Conservation (phyloP, 2,797 vertebrate genomes). For the Parauchenoglanis punctatus region DNA sequence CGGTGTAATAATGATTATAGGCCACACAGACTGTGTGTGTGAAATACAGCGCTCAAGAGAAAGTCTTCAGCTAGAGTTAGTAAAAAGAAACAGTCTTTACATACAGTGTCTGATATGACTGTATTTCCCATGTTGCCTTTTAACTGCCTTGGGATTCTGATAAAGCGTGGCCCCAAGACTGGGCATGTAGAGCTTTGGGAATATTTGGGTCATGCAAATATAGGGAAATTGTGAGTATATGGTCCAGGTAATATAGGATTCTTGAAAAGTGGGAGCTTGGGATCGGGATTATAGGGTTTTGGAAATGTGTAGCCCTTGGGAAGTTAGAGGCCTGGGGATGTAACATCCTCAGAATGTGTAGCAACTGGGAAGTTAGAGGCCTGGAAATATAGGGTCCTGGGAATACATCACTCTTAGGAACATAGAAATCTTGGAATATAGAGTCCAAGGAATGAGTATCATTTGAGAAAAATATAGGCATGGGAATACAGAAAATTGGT, state of each 20-base stretch:
- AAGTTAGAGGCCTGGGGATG: not conserved
- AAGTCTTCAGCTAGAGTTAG: not conserved
- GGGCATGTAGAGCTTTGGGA: too few relatives aligned
- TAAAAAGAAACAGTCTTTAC: not conserved
- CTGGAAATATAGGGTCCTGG: not conserved
- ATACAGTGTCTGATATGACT: not conserved
- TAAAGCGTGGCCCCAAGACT: not conserved
- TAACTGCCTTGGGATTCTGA: not conserved
- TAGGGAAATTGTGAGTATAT: not conserved
- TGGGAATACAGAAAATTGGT: not conserved
- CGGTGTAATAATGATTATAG: slow-evolving; percentile 90
- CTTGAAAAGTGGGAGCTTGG: not conserved
- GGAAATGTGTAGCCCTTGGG: not conserved
- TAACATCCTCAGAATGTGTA: not conserved
- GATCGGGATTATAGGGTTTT: not conserved
- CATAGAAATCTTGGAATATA: not conserved
- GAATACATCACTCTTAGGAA: not conserved
- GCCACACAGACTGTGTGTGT: slow-evolving; percentile 75
- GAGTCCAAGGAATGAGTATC: not conserved
- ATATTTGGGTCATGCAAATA: not conserved
- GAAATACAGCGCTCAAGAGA: not conserved
- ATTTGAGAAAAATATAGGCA: not conserved
- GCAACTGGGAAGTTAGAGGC: not conserved
- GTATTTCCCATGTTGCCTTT: not conserved
- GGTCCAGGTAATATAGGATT: not conserved